A percentile compares a stretch with the other conserved stretches of the same genome.
Evolutionary conservation across 2,797 vertebrate genomes (phyloP).

Genomic region (Podargus strigoides): DNA sequence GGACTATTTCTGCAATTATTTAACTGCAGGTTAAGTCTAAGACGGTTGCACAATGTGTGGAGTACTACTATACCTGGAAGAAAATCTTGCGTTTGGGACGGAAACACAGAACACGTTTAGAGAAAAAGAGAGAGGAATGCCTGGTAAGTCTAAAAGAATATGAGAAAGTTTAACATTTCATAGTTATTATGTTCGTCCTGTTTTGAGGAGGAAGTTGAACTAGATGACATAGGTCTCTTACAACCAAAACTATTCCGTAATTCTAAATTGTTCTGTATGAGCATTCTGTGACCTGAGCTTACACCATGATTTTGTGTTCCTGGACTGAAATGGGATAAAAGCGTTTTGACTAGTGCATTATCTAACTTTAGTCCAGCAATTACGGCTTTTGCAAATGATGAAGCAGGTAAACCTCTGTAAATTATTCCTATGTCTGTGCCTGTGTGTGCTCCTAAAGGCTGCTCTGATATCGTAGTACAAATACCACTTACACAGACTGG

Average conservation of each 20-base stretch:
- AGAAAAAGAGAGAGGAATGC: constrained; percentile 74
- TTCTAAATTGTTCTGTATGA: not conserved
- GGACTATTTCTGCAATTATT: constrained; percentile 7
- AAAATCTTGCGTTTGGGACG: constrained; percentile 80
- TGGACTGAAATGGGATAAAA: not conserved
- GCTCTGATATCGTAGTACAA: not conserved
- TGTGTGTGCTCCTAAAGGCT: not conserved
- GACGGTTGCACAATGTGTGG: constrained; percentile 84
- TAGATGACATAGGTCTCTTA: not conserved
- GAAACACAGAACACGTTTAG: constrained; percentile 76
- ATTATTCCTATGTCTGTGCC: not conserved
- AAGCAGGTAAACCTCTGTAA: not conserved
- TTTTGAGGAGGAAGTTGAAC: not conserved
- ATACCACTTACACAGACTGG: not conserved
- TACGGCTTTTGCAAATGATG: not conserved
- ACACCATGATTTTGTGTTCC: not conserved
- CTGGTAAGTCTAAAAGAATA: constrained; percentile 61
- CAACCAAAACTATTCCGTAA: accelerated
- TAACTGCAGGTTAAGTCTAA: constrained; percentile 83
- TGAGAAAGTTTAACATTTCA: not conserved
- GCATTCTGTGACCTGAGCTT: not conserved
- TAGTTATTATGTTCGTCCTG: not conserved
- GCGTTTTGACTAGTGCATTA: not conserved
- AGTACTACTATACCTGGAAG: constrained; percentile 90
- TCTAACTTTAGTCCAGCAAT: not conserved